Evolutionary conservation across 2,888 invertebrate genomes (phyloP), one percentile per base, ranked within the genome.

Genomic region (Eumacrocentrus americanus): DNA sequence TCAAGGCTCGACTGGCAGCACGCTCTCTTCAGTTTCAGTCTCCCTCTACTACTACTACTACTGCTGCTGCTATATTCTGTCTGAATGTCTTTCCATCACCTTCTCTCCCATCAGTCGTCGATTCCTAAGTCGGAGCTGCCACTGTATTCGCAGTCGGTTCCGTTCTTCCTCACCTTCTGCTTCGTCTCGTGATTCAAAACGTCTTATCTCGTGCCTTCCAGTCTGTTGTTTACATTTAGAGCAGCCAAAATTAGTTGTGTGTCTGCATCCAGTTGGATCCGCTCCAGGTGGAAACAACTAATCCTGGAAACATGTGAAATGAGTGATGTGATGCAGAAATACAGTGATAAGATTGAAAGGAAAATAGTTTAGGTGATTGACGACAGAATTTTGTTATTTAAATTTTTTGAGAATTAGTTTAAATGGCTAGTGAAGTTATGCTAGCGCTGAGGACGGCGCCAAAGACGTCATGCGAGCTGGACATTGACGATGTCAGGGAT

Each of bases 401-500:
- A 9, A 48, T 48, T 34, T 29, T 29, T 29, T 29, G 14, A 25
- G 4, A 14, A 47, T 47, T 11, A 29, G 51, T 55, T 59, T 52
- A 61, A 58, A 74, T 73, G 76, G 75, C 73, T 29, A 73, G 74
- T 67, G 74, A 75, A 66, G 75, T 75, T 68, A 79, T 80, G 79
- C 64, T 79, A 70, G 77, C 79, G 65, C 72, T 77, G 62, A 73
- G 77, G 63, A 68, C 77, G 68, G 71, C 75, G 67, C 77, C 78
- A 64, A 74, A 71, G 67, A 71, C 77, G 58, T 71, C 77, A 58
- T 73, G 72, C 52, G 66, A 64, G 62, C 70, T 73, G 63, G 79
- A 79, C 66, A 73, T 77, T 63, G 79, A 80, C 70, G 80, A 80
- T 70, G 75, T 79, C 70, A 72, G 80, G 70, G 78, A 80, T 68